A percentile compares a stretch with the other conserved stretches of the same genome.
Conservation (phyloP, 2,797 vertebrate genomes). For the Neoniphon sammara region DNA sequence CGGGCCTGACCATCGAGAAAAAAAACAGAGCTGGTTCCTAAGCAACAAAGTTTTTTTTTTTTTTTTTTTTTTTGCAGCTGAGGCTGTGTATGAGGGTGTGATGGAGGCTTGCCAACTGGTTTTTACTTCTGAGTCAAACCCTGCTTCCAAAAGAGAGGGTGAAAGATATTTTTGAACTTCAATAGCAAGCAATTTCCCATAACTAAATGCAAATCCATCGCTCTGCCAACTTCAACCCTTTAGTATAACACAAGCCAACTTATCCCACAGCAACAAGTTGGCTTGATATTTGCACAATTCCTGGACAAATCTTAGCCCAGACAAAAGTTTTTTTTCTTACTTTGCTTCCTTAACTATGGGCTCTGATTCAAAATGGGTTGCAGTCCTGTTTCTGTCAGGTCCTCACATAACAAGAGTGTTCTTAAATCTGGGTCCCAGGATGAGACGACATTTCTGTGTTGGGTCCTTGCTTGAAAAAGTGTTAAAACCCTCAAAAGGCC, state of each 20-base stretch:
- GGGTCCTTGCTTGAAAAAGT: not conserved
- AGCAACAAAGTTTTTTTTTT: conserved; percentile 77
- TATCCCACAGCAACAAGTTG: not conserved
- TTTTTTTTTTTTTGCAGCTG: conserved; percentile 42
- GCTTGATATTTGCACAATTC: too few relatives aligned
- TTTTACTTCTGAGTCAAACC: conserved; percentile 29
- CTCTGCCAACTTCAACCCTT: not conserved
- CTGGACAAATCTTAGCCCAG: too few relatives aligned
- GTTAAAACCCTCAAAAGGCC: not conserved
- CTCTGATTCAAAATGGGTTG: too few relatives aligned
- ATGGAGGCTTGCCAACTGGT: conserved; percentile 27
- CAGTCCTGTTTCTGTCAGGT: too few relatives aligned
- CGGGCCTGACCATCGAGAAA: conserved; percentile 47
- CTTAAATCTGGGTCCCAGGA: not conserved
- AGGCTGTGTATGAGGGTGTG: conserved; percentile 25
- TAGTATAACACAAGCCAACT: not conserved
- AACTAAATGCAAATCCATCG: conserved; percentile 17
- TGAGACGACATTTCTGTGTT: not conserved
- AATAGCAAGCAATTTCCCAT: not conserved
- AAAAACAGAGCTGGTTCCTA: conserved; percentile 66
- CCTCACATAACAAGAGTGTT: too few relatives aligned
- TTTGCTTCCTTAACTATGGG: too few relatives aligned
- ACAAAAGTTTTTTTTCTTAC: too few relatives aligned
- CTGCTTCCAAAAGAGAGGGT: conserved; percentile 19
- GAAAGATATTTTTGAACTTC: conserved; percentile 15